Evolutionary conservation across 1,140 invertebrate species (phyloP), one percentile per base, ranked within the genome.

Genomic region (Bilobella aurantiaca): DNA sequence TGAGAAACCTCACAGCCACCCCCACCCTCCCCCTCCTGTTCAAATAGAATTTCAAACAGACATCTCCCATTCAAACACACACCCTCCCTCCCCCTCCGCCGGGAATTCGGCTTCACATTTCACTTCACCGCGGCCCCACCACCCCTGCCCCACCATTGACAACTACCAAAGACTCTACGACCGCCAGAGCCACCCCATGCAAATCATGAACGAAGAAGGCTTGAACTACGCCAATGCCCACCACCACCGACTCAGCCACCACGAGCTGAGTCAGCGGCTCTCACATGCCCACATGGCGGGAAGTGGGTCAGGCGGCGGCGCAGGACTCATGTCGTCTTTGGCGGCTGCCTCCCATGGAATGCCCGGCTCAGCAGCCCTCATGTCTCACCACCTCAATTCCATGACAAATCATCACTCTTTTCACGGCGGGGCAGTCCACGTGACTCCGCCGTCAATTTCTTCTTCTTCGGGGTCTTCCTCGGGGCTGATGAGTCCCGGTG

Each of bases 381-480:
- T 68, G 65, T 65, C 64, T 21, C 70, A 72, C 62, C 70, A 72
- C 57, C 68, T 67, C 30, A 64, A 64, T 16, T 65, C 67, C 57
- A 60, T 65, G 29, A 64, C 64, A 28, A 32, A 59, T 60, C 66
- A 64, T 58, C 70, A 72, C 56, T 68, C 68, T 57, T 64, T 63
- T 31, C 68, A 66, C 31, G 67, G 56, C 27, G 56, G 66, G 28
- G 42, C 71, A n/a, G 59, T 68, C 23, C 68, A 70, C 57, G 64
- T 72, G 29, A 72, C 68, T 37, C 71, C 68, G 57, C 68, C 71
- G 30, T 66, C 65, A 31, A 69, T 68, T 27, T 57, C 49, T 25
- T 72, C 70, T 5, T 72, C 71, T 5, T 72, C 71, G 18, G 71
- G 71, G 21, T 72, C 71, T 29, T 72, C 71, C n/a, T 68, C 71